These are phyloP conservation scores for Drosophila putrida DNA, from an alignment of 2,888 invertebrate species.

Conservation along the genomic window DNA sequence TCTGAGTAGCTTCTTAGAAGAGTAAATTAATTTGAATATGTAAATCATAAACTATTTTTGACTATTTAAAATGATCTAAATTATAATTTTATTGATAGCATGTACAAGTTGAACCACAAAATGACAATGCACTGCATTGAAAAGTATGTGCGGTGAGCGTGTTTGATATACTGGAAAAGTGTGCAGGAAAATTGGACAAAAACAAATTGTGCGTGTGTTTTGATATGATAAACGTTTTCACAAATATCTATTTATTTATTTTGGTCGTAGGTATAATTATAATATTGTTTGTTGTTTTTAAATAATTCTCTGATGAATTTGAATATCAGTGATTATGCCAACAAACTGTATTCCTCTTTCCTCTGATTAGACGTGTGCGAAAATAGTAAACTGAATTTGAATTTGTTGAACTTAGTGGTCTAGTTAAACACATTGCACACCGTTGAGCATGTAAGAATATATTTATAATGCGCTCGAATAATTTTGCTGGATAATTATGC, in stretches of 20 bases:
- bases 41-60: not conserved
- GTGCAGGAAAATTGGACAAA: conserved; percentile 2
- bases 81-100: not conserved
- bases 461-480: conserved; percentile 33
- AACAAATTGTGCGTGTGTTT: conserved; percentile 15
- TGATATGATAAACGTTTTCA: conserved; percentile 37
- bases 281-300: conserved; percentile 32
- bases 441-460: conserved; percentile 26
- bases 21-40: no score
- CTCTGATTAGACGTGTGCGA: not conserved
- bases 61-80: not conserved
- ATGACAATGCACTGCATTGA: not conserved
- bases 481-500: conserved; percentile 63
- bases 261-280: conserved; percentile 27
- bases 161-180: conserved; percentile 5
- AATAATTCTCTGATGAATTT: conserved; percentile 35
- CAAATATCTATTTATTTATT: conserved; percentile 40
- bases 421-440: conserved; percentile 8
- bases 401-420: conserved; percentile 14
- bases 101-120: not conserved
- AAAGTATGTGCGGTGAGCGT: not conserved
- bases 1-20: no score
- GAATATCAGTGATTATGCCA: conserved; percentile 13
- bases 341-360: conserved; percentile 16
- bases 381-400: conserved; percentile 19